These are phyloP conservation scores for Meteorus colon DNA, from an alignment of 2,888 invertebrate species.

Conservation along the genomic window DNA sequence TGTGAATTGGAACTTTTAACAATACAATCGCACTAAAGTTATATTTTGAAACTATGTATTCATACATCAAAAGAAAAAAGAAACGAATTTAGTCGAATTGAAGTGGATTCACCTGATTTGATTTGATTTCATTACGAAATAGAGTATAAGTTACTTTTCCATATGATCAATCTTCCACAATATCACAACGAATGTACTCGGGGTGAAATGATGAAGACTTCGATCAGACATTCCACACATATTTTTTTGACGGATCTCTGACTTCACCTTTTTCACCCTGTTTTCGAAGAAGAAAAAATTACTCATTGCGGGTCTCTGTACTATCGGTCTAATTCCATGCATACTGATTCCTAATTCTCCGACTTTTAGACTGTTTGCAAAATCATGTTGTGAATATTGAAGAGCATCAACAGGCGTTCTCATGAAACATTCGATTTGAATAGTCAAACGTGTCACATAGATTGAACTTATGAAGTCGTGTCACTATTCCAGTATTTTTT, in stretches of 20 bases:
- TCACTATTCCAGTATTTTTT: not conserved
- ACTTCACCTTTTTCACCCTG: slow-evolving; percentile 30
- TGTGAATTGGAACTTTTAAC: not conserved
- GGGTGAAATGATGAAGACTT: slow-evolving; percentile 13
- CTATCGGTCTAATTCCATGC: slow-evolving; percentile 22
- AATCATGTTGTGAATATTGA: slow-evolving; percentile 19
- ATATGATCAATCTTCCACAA: not conserved
- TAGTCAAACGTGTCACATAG: not conserved
- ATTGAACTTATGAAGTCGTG: not conserved
- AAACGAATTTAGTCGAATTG: not conserved
- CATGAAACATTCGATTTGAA: slow-evolving; percentile 13
- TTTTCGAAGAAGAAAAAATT: slow-evolving; percentile 37
- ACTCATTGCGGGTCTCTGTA: slow-evolving; percentile 33
- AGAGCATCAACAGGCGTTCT: slow-evolving; percentile 1
- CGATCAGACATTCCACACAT: not conserved
- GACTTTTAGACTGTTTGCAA: slow-evolving; percentile 19
- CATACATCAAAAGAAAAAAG: not conserved
- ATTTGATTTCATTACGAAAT: not conserved
- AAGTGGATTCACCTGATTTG: not conserved
- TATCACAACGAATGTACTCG: not conserved
- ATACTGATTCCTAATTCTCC: slow-evolving; percentile 5
- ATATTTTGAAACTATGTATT: slow-evolving; percentile 1
- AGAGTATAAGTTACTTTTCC: not conserved
- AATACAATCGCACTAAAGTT: not conserved
- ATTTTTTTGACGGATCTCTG: slow-evolving; percentile 1